Conservation (phyloP, 1,140 invertebrate species). For the Drosophila virilis region DNA sequence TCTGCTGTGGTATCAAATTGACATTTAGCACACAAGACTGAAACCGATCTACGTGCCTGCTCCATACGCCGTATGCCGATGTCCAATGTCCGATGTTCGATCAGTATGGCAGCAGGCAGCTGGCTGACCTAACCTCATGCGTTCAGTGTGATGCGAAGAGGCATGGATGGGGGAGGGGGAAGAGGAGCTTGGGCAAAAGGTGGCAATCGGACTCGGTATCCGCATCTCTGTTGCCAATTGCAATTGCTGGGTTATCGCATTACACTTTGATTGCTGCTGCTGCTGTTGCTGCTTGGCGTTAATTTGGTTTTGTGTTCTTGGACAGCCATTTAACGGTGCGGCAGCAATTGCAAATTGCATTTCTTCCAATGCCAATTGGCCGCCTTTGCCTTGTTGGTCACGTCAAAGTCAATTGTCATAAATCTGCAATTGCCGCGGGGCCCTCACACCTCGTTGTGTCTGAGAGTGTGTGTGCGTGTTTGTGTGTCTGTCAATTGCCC, state of each 20-base stretch:
- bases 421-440: slow-evolving; percentile 50
- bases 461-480: slow-evolving; percentile 20
- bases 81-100: slow-evolving; percentile 28
- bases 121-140: slow-evolving; percentile 75
- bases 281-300: slow-evolving; percentile 60
- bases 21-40: slow-evolving; percentile 73
- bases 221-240: slow-evolving; percentile 42
- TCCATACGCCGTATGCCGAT: slow-evolving; percentile 21
- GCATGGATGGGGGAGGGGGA: background rate
- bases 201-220: slow-evolving; percentile 28
- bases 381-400: slow-evolving; percentile 39
- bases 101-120: slow-evolving; percentile 17
- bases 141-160: slow-evolving; percentile 17
- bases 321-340: slow-evolving; percentile 70
- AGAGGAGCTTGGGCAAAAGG: background rate
- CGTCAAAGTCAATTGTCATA: slow-evolving; percentile 61
- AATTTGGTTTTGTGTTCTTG: slow-evolving; percentile 76
- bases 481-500: slow-evolving; percentile 32
- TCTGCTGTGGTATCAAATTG: slow-evolving; percentile 73
- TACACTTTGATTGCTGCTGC: slow-evolving; percentile 56
- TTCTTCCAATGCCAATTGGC: slow-evolving; percentile 29
- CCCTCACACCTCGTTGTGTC: slow-evolving; percentile 39
- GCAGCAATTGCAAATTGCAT: slow-evolving; percentile 77
- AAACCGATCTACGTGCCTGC: slow-evolving; percentile 22
- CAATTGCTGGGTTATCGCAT: slow-evolving; percentile 70